phyloP scores from a whole-genome alignment of 1,140 invertebrate species.

The Tetramorium alpestre region DNA sequence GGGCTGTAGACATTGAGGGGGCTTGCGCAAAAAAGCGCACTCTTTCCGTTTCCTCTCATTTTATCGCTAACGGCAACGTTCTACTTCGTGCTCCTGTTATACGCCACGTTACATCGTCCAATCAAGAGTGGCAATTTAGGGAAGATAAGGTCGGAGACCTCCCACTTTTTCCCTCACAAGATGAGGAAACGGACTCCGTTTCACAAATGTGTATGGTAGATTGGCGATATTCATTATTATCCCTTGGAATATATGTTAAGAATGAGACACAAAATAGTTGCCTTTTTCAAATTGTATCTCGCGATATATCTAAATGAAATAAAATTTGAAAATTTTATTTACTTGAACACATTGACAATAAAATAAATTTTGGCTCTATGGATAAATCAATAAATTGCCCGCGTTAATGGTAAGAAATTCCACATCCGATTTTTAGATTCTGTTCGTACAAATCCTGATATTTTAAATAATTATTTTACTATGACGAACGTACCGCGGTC shows the following conservation, averaged over 20 bases:
- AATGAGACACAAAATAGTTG: background rate
- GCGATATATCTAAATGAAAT: background rate
- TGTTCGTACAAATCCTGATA: background rate
- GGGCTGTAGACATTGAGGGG: constrained; percentile 38
- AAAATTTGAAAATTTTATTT: background rate
- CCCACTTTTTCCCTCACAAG: background rate
- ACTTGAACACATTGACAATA: background rate
- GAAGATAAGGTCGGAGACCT: constrained; percentile 42
- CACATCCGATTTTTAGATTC: background rate
- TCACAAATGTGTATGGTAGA: constrained; percentile 32
- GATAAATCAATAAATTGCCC: background rate
- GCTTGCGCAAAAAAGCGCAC: constrained; percentile 13
- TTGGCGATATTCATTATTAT: background rate
- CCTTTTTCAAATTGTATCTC: background rate
- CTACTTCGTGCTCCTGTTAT: constrained; percentile 15
- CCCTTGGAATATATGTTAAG: background rate
- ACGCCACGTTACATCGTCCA: constrained; percentile 48
- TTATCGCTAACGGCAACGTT: constrained; percentile 31
- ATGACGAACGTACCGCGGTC: background rate
- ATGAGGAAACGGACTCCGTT: background rate
- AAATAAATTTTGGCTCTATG: background rate
- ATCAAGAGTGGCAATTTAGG: constrained; percentile 59
- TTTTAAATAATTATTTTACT: background rate
- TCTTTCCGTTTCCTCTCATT: constrained; percentile 37
- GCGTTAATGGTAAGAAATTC: background rate